Conservation (phyloP, 2,113 vertebrate genomes). For the Equus przewalskii region DNA sequence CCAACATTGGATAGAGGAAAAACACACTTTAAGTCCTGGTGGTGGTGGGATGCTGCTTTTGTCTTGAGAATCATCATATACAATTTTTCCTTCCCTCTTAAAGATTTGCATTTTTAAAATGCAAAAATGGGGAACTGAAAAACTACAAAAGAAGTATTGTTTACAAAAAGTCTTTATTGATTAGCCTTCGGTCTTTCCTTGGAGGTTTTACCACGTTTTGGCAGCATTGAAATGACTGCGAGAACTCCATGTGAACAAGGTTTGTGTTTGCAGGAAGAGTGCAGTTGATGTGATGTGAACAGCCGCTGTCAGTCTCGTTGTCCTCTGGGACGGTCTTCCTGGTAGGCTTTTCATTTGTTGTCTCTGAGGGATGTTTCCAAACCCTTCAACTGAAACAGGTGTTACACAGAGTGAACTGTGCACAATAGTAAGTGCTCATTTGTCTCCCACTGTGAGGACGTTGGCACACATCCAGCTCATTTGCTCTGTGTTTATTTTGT, state of each 20-base stretch:
- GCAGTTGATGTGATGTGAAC: not conserved
- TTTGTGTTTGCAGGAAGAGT: not conserved
- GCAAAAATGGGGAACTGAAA: not conserved
- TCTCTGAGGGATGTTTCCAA: not conserved
- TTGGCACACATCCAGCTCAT: not conserved
- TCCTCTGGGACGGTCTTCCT: not conserved
- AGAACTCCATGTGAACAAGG: not conserved
- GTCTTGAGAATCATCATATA: not conserved
- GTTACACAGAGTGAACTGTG: not conserved
- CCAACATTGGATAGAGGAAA: not conserved
- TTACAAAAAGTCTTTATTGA: not conserved
- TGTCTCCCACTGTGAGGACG: not conserved
- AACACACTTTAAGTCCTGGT: not conserved
- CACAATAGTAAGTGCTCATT: not conserved
- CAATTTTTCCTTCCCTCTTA: not conserved
- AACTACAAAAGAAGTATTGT: not conserved
- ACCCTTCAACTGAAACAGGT: not conserved
- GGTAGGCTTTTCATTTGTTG: slow-evolving; percentile 22
- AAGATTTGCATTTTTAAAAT: slow-evolving; percentile 29
- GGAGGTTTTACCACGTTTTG: not conserved
- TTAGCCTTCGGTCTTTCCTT: not conserved
- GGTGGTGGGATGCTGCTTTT: not conserved
- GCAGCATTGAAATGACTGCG: not conserved
- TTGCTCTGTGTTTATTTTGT: not conserved
- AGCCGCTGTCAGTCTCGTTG: not conserved